Evolutionary conservation across 2,888 invertebrate species (phyloP), one percentile per base, ranked within the genome.

Genomic region (Drosophila barbarae): DNA sequence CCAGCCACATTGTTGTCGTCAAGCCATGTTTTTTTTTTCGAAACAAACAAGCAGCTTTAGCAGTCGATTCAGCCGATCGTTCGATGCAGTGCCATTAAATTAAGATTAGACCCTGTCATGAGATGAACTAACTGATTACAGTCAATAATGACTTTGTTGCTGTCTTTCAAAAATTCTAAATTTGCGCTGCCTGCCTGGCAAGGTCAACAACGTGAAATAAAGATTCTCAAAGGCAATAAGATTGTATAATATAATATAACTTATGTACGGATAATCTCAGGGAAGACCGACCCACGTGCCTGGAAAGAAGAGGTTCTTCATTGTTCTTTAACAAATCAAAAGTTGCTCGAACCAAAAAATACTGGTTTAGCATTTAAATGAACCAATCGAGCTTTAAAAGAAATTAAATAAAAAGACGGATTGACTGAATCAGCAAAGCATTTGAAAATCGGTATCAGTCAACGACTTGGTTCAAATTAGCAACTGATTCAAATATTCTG

Each of bases 91-190:
- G 18, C 28, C 21, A 35, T 36, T 50, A 35, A 36, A 35, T 36
- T 30, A 50, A 30, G 13, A 54, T 34, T 34, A 13, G 10, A 13
- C 10, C 9, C 8, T 60, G 46, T 39, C 30, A 39, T 15, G 18
- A 32, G 30, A 57, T 57, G 10, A 12, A 28, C 30, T 59, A 59
- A 32, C 42, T 42, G 58, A 59, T 56, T 55, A 41, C 26, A 26
- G 39, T 13, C 21, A 28, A 28, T 38, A 41, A 35, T 32, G 30
- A 44, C 13, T 32, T 36, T 12, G 28, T 23, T 13, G 21, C 23
- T 35, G 21, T 39, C 18, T 21, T 52, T 36, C n/a, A 12, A 10
- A 12, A 34, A 28, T 13, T n/a, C 6, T 28, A 12, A 54, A 39
- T 23, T 54, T 54, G 42, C 28, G 15, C 42, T 41, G 21, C 8